phyloP scores from a whole-genome alignment of 2,113 vertebrate genomes.

The Girardinichthys multiradiatus region DNA sequence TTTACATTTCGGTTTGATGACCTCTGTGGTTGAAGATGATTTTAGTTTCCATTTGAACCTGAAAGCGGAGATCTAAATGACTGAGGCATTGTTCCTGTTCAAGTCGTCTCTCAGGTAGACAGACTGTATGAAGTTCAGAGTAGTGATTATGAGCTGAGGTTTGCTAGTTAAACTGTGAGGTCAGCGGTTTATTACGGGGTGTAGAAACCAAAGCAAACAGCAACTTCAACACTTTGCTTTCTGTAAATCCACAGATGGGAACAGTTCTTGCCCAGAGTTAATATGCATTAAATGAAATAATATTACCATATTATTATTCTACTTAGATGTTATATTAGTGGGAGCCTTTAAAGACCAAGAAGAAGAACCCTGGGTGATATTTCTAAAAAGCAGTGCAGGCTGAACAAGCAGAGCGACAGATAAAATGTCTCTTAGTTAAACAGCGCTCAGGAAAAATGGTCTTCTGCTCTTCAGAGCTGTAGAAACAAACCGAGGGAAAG shows the following conservation, averaged over 20 bases:
- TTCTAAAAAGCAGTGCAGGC: not conserved
- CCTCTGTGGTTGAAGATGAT: not conserved
- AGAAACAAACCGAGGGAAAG: conserved; percentile 20
- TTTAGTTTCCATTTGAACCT: not conserved
- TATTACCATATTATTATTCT: not conserved
- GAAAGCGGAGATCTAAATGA: not conserved
- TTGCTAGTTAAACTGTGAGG: not conserved
- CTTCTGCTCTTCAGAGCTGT: conserved; percentile 21
- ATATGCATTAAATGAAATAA: not conserved
- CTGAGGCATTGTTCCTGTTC: not conserved
- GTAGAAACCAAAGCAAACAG: not conserved
- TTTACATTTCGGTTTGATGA: not conserved
- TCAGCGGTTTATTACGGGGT: not conserved
- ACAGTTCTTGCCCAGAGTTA: not conserved
- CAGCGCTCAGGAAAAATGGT: conserved; percentile 5
- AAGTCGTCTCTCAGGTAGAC: not conserved
- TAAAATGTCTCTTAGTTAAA: conserved; percentile 21
- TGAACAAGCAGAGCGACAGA: conserved; percentile 17
- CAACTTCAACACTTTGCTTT: not conserved
- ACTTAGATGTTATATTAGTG: not conserved
- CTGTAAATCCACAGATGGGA: not conserved
- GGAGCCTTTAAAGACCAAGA: not conserved
- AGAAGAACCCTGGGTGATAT: not conserved
- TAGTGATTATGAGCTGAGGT: not conserved
- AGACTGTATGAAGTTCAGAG: not conserved